Evolutionary conservation across 2,113 vertebrate genomes (phyloP).

Genomic region (Ictalurus furcatus): DNA sequence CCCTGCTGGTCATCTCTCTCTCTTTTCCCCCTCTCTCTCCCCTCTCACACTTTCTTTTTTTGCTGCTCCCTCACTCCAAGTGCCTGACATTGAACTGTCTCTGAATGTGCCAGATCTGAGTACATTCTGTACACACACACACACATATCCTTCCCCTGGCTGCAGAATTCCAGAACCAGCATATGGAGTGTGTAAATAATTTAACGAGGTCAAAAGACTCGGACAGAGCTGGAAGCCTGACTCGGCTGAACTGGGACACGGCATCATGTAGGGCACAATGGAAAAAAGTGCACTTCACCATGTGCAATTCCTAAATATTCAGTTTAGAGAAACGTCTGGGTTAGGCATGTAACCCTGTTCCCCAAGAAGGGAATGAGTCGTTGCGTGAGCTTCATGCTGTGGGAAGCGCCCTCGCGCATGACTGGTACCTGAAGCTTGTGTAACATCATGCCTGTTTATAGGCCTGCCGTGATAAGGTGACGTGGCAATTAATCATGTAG

Average conservation of each 20-base stretch:
- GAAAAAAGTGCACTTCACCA: background rate
- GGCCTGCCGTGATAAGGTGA: too few relatives aligned
- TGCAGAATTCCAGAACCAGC: constrained; percentile 63
- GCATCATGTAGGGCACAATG: constrained; percentile 8
- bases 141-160: constrained; percentile 67
- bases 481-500: too few relatives aligned
- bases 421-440: too few relatives aligned
- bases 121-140: constrained; percentile 38
- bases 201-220: constrained; percentile 75
- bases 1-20: constrained; percentile 76
- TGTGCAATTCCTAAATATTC: background rate
- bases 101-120: constrained; percentile 52
- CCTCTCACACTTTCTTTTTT: constrained; percentile 65
- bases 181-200: constrained; percentile 76
- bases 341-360: too few relatives aligned
- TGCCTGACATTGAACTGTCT: constrained; percentile 57
- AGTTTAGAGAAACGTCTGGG: background rate
- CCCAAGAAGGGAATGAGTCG: too few relatives aligned
- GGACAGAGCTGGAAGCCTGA: constrained; percentile 28
- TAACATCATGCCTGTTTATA: too few relatives aligned
- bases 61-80: constrained; percentile 65
- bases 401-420: too few relatives aligned
- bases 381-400: too few relatives aligned
- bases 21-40: constrained; percentile 64
- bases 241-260: constrained; percentile 34